Evolutionary conservation across 2,113 vertebrate genomes (phyloP).

Genomic region (Chunga burmeisteri): DNA sequence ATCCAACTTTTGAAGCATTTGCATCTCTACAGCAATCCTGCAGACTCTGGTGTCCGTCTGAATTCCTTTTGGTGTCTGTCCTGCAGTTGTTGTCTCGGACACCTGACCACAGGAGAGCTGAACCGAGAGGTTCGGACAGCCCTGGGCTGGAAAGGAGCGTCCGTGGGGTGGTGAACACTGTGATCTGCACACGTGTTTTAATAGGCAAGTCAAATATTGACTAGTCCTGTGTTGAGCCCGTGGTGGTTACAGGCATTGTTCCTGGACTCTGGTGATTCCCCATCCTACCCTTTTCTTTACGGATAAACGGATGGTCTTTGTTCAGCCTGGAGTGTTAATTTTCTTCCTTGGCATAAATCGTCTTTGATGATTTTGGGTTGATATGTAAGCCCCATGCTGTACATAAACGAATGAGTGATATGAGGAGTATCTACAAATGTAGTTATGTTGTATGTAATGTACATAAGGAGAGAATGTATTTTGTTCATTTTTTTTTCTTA

Average conservation of each 20-base stretch:
- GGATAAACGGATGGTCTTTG: neutral
- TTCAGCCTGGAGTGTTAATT: neutral
- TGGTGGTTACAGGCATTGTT: neutral
- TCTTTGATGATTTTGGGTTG: constrained; percentile 59
- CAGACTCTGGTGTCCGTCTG: neutral
- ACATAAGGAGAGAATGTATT: constrained; percentile 99
- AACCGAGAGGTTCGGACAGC: neutral
- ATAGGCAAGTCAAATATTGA: neutral
- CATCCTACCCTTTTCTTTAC: neutral
- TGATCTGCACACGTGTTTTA: neutral
- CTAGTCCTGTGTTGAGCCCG: neutral
- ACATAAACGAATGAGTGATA: constrained; percentile 80
- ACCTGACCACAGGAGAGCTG: neutral
- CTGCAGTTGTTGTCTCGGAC: neutral
- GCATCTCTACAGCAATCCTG: neutral
- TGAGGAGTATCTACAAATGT: constrained; percentile 73
- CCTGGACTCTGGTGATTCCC: neutral
- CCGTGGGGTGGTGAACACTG: neutral
- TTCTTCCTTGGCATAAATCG: constrained; percentile 30
- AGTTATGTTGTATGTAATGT: constrained; percentile 96
- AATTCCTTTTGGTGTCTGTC: neutral
- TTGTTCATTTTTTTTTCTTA: constrained; percentile 92
- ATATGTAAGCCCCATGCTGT: constrained; percentile 78
- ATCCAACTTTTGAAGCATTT: neutral
- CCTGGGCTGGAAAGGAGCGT: neutral